Percentiles rank a stretch among this genome's conserved stretches.
These are phyloP conservation scores for Piprites chloris DNA, from an alignment of 2,113 vertebrate genomes.

Conservation along the genomic window DNA sequence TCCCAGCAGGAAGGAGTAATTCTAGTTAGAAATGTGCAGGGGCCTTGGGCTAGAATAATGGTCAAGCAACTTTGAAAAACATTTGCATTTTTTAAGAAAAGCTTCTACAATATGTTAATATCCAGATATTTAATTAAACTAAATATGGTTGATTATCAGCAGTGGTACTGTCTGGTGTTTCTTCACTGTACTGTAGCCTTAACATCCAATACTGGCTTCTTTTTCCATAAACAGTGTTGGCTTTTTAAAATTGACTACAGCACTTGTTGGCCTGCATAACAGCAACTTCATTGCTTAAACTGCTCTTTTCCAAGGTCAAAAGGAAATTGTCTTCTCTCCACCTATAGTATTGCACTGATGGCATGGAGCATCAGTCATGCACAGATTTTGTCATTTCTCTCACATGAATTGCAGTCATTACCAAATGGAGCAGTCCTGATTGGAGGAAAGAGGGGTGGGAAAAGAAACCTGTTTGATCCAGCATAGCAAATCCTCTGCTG, in stretches of 20 bases:
- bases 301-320: neutral
- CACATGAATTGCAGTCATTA: neutral
- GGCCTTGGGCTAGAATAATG: neutral
- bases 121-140: neutral
- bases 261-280: neutral
- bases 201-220: neutral
- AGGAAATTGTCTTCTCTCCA: neutral
- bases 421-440: neutral
- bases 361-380: neutral
- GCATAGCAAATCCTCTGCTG: neutral
- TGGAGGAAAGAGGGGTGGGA: neutral
- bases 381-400: neutral
- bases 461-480: neutral
- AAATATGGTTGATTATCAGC: neutral
- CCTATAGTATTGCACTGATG: neutral
- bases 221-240: neutral
- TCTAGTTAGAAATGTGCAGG: neutral
- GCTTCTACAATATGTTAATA: neutral
- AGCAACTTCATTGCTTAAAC: neutral
- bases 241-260: neutral
- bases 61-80: neutral
- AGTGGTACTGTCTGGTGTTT: neutral
- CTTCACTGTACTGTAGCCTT: neutral
- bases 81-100: neutral
- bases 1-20: neutral